phyloP scores from a whole-genome alignment of 2,113 vertebrate species.

The Erpornis zantholeuca region DNA sequence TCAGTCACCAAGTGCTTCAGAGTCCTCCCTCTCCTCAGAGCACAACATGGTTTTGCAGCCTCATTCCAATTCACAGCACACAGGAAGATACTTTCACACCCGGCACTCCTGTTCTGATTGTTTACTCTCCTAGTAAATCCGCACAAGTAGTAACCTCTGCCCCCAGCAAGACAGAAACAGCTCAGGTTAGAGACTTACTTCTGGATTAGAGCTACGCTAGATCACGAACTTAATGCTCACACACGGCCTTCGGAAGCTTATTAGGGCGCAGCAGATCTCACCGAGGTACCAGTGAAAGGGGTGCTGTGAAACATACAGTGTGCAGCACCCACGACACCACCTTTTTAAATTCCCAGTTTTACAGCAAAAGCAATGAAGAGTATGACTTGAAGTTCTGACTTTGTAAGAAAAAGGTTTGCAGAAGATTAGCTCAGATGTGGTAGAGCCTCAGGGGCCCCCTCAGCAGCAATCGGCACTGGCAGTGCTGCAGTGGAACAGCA shows the following conservation, averaged over 20 bases:
- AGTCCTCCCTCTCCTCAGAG: neutral
- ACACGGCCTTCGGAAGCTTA: rapidly evolving
- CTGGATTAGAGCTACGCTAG: neutral
- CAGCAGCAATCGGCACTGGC: rapidly evolving
- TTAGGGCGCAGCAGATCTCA: neutral
- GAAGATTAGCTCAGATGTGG: rapidly evolving
- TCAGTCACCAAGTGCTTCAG: neutral
- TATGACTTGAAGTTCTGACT: neutral
- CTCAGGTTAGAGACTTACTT: neutral
- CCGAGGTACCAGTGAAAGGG: rapidly evolving
- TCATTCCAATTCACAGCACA: neutral
- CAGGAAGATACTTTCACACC: neutral
- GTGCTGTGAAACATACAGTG: rapidly evolving
- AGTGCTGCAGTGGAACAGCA: rapidly evolving
- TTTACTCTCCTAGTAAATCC: neutral
- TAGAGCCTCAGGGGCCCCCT: neutral
- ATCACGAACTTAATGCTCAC: neutral
- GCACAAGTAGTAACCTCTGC: neutral
- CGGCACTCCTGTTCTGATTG: neutral
- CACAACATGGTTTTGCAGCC: rapidly evolving
- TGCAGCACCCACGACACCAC: rapidly evolving
- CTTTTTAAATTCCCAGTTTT: no score
- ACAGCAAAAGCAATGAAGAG: neutral
- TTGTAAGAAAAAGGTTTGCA: neutral
- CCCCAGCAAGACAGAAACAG: neutral